A percentile compares a stretch with the other conserved stretches of the same genome.
Conservation (phyloP, 2,113 vertebrate species). For the Eleginops maclovinus region DNA sequence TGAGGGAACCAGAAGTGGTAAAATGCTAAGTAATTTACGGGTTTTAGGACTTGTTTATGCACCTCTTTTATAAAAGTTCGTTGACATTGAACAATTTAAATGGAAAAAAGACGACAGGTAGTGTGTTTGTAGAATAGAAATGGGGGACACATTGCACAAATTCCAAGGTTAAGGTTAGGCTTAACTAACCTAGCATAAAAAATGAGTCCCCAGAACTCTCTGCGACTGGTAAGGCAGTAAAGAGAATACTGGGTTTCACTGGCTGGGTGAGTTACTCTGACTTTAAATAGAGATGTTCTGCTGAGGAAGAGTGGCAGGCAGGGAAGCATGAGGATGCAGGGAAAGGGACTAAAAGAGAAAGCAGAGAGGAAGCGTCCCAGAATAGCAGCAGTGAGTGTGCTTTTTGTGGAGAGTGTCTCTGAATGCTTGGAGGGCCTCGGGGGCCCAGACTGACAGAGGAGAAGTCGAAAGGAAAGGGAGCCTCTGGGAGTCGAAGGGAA, state of each 20-base stretch:
- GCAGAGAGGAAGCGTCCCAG: conserved; percentile 60
- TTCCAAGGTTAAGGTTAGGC: not conserved
- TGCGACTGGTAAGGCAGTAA: not conserved
- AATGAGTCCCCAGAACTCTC: not conserved
- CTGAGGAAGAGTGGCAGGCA: not conserved
- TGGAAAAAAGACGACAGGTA: not conserved
- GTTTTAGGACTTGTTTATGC: too few relatives aligned
- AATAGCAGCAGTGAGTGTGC: conserved; percentile 76
- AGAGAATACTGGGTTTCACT: not conserved
- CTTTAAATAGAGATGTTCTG: not conserved
- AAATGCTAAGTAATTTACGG: too few relatives aligned
- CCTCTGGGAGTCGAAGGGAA: conserved; percentile 44
- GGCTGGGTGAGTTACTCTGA: not conserved
- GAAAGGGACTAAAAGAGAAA: conserved; percentile 22
- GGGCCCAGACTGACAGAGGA: conserved; percentile 74
- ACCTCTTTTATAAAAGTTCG: not conserved
- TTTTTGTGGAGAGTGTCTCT: conserved; percentile 75
- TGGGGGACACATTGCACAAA: not conserved
- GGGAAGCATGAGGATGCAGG: conserved; percentile 27
- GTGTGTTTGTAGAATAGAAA: not conserved
- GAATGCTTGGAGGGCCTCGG: conserved; percentile 78
- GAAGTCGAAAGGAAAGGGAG: conserved; percentile 61
- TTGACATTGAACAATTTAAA: not conserved
- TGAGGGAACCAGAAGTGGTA: too few relatives aligned
- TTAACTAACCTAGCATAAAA: not conserved